Conservation (phyloP, 2,888 invertebrate species). For the Drosophila lutescens region DNA sequence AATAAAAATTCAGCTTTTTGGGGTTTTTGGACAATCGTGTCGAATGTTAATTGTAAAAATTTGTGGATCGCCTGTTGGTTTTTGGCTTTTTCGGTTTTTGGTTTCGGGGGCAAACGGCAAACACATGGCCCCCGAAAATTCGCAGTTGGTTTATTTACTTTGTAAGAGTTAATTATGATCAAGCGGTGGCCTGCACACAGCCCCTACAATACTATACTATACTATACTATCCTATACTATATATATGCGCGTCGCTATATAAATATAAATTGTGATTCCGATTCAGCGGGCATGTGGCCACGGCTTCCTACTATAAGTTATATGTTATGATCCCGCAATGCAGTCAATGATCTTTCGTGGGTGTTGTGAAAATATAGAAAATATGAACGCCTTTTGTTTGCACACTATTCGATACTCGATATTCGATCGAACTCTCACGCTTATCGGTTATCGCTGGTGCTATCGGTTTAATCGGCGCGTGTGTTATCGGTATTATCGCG, state of each 20-base stretch:
- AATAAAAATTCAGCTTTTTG: slow-evolving; percentile 5
- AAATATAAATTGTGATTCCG: slow-evolving; percentile 33
- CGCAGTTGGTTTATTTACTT: slow-evolving; percentile 74
- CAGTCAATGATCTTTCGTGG: slow-evolving; percentile 41
- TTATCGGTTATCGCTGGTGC: background rate
- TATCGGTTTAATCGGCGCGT: slow-evolving; percentile 9
- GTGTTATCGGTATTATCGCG: slow-evolving; percentile 28
- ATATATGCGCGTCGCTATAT: slow-evolving; percentile 14
- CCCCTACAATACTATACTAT: slow-evolving; percentile 14
- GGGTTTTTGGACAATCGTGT: slow-evolving; percentile 23
- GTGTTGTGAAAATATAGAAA: slow-evolving; percentile 37
- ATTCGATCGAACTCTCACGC: slow-evolving; percentile 16
- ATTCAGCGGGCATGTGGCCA: slow-evolving; percentile 39
- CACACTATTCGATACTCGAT: too few species aligned
- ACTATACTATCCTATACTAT: slow-evolving; percentile 3
- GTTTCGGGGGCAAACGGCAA: slow-evolving; percentile 56
- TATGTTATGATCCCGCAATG: slow-evolving; percentile 29
- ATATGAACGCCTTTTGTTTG: background rate
- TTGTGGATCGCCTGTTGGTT: slow-evolving; percentile 20
- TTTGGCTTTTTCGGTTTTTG: slow-evolving; percentile 4
- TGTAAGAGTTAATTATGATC: slow-evolving; percentile 77
- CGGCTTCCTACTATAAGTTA: slow-evolving; percentile 32
- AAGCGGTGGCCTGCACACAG: slow-evolving; percentile 56
- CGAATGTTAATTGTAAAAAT: slow-evolving; percentile 45
- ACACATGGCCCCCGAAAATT: slow-evolving; percentile 72